Evolutionary conservation across 2,888 invertebrate genomes (phyloP), one percentile per base, ranked within the genome.

Genomic region (Kuschelorhynchus macadamiae): DNA sequence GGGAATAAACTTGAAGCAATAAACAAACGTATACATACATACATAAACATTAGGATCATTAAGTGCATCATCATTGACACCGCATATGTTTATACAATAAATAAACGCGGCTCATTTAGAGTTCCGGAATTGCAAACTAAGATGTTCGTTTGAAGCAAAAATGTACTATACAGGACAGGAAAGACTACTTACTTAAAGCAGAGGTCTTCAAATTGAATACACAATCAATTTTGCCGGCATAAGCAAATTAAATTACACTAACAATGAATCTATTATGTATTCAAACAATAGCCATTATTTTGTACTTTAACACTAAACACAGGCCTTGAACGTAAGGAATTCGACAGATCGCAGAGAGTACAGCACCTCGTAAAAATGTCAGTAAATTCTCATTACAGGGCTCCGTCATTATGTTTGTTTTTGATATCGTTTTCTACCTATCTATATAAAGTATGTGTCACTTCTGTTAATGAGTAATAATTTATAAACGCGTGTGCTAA

Each of bases 381-480:
- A 52, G 20, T 39, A 18, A 52, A 52, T 36, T 33, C 33, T 33
- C 39, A 52, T 16, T 52, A 49, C 36, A 18, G 8, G 50, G 20
- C 18, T 50, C 32, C n/a, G n/a, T n/a, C n/a, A 12, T 36, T 36
- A 36, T 18, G 36, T 33, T 52, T 33, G 50, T 7, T 52, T 50
- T 52, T 39, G 52, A 52, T 52, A 52, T 36, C 36, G 33, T 36
- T 52, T 12, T 39, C 9, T 39, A 52, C 52, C 52, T 52, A 52
- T 33, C 39, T 52, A 52, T 25, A 33, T 20, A n/a, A 52, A 36
- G 52, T 12, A 52, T 52, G 52, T 52, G 52, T 52, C 39, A 52
- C 21, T 52, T 52, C 32, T 36, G n/a, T 5, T 39, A 18, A 52
- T 52, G 52, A 52, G 36, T 52, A 36, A 52, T 20, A 52, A 52